Evolutionary conservation across 1,140 invertebrate genomes (phyloP).

Genomic region (Galendromus occidentalis): DNA sequence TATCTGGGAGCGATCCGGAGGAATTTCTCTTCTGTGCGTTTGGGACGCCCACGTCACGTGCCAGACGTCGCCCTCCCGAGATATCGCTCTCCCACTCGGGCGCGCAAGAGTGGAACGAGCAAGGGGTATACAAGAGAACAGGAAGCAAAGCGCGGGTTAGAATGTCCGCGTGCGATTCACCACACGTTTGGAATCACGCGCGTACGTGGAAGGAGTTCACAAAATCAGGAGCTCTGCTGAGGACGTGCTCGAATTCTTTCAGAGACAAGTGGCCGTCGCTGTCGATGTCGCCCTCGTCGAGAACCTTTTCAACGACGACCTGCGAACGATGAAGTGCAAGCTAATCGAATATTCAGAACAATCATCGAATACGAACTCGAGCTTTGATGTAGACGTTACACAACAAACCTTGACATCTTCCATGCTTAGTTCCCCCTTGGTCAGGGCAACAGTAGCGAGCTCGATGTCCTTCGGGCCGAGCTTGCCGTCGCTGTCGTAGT

Average conservation of each 20-base stretch:
- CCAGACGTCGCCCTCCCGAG: too few species aligned
- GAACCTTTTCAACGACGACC: constrained; percentile 36
- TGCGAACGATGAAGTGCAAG: constrained; percentile 20
- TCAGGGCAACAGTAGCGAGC: constrained; percentile 57
- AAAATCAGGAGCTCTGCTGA: constrained; percentile 36
- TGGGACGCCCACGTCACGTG: too few species aligned
- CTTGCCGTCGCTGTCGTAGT: constrained; percentile 78
- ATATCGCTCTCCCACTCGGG: too few species aligned
- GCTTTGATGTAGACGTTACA: not conserved
- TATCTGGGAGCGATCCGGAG: too few species aligned
- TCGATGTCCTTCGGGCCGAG: constrained; percentile 62
- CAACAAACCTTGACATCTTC: constrained; percentile 42
- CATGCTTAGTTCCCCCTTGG: constrained; percentile 54
- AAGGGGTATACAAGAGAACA: too few species aligned
- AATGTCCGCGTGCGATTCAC: too few species aligned
- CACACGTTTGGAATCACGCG: not conserved
- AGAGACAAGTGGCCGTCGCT: constrained; percentile 34
- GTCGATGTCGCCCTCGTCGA: constrained; percentile 37
- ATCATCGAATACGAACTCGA: not conserved
- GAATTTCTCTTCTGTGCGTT: too few species aligned
- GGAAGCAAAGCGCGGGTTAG: too few species aligned
- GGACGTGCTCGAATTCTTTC: constrained; percentile 37
- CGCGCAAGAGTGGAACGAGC: too few species aligned
- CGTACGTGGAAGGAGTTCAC: not conserved
- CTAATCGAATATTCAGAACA: not conserved